A percentile compares a stretch with the other conserved stretches of the same genome.
Conservation (phyloP, 2,113 vertebrate species). For the Pteropus alecto region DNA sequence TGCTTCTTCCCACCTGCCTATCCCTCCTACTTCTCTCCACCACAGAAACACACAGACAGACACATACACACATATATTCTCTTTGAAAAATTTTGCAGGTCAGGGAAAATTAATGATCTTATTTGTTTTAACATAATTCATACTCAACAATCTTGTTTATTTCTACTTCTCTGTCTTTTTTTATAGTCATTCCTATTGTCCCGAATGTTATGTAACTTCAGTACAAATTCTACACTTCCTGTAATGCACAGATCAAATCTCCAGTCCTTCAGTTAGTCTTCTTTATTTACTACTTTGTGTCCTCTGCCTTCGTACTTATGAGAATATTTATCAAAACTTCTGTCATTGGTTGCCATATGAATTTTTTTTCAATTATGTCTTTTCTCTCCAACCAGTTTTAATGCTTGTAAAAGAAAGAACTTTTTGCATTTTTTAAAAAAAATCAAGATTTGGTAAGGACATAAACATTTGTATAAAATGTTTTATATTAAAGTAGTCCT, state of each 20-base stretch:
- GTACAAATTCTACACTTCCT: neutral
- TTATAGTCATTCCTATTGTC: neutral
- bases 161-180: neutral
- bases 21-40: fast-evolving
- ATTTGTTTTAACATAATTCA: neutral
- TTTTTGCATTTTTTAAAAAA: neutral
- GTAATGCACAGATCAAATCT: neutral
- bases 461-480: neutral
- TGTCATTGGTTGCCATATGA: neutral
- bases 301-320: neutral
- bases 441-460: neutral
- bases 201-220: neutral
- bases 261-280: neutral
- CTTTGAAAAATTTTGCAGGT: neutral
- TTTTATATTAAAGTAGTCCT: neutral
- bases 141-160: neutral
- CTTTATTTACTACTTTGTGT: neutral
- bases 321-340: neutral
- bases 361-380: neutral
- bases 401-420: neutral
- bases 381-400: neutral
- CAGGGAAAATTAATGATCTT: neutral
- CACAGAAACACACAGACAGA: neutral
- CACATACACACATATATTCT: neutral
- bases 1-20: neutral